phyloP scores from a whole-genome alignment of 2,888 invertebrate genomes.

The Ethmia dodecea region DNA sequence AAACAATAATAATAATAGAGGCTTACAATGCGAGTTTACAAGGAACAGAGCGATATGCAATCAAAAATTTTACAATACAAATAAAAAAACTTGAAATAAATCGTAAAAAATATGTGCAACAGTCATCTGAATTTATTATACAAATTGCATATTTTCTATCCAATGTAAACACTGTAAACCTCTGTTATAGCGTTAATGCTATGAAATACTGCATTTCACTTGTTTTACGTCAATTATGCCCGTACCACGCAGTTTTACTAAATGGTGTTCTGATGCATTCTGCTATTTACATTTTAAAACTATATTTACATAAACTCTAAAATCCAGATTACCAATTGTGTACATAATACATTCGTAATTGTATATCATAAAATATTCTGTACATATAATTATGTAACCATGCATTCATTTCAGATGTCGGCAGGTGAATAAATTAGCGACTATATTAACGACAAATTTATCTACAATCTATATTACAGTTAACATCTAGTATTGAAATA shows the following conservation, averaged over 20 bases:
- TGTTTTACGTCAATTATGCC: slow-evolving; percentile 16
- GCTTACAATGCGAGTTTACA: too few species aligned
- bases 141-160: too few species aligned
- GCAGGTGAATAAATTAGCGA: slow-evolving; percentile 4
- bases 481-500: slow-evolving; percentile 2
- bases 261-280: slow-evolving; percentile 34
- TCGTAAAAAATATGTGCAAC: too few species aligned
- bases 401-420: slow-evolving; percentile 2
- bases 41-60: too few species aligned
- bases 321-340: slow-evolving; percentile 11
- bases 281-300: slow-evolving; percentile 34
- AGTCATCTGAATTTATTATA: too few species aligned
- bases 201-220: slow-evolving; percentile 14
- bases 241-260: slow-evolving; percentile 6
- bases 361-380: slow-evolving; percentile 39
- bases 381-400: slow-evolving; percentile 29
- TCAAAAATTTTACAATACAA: too few species aligned
- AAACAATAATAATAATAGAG: too few species aligned
- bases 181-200: too few species aligned
- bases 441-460: slow-evolving; percentile 7
- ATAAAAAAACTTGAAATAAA: too few species aligned
- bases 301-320: slow-evolving; percentile 42
- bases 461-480: slow-evolving; percentile 12
- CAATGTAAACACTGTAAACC: too few species aligned
- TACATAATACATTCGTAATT: slow-evolving; percentile 22